Percentiles rank a stretch among this genome's conserved stretches.
These are phyloP conservation scores for Phalacrocorax pelagicus DNA, from an alignment of 2,113 vertebrate species.

Conservation along the genomic window DNA sequence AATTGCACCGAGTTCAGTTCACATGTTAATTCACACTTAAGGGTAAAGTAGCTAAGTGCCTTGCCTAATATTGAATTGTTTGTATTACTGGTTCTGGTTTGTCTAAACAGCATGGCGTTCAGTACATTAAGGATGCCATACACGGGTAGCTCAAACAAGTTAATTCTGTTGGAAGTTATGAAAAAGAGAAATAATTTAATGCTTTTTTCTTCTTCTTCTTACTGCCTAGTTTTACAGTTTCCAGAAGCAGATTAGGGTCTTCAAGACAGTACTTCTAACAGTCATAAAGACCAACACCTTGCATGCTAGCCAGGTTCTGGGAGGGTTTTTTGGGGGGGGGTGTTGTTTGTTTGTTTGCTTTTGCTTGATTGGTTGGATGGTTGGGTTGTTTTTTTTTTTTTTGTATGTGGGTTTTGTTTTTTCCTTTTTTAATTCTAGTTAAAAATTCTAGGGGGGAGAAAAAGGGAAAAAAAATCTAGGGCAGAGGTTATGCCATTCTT, in stretches of 20 bases:
- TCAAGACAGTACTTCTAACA: neutral
- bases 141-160: neutral
- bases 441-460: neutral
- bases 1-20: slow-evolving; percentile 11
- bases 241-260: neutral
- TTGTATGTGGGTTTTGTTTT: neutral
- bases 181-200: neutral
- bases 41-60: slow-evolving; percentile 13
- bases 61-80: slow-evolving; percentile 34
- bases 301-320: neutral
- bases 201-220: neutral
- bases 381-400: no score
- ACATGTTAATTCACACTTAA: slow-evolving; percentile 37
- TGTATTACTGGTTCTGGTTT: neutral
- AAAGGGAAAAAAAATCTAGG: neutral
- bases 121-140: neutral
- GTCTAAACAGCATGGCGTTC: neutral
- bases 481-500: neutral
- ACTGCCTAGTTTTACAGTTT: neutral
- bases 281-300: neutral
- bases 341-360: no score
- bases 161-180: neutral
- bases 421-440: neutral
- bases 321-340: no score
- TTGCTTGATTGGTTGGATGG: no score